Conservation (phyloP, 2,797 vertebrate genomes). For the Scolopax rusticola region DNA sequence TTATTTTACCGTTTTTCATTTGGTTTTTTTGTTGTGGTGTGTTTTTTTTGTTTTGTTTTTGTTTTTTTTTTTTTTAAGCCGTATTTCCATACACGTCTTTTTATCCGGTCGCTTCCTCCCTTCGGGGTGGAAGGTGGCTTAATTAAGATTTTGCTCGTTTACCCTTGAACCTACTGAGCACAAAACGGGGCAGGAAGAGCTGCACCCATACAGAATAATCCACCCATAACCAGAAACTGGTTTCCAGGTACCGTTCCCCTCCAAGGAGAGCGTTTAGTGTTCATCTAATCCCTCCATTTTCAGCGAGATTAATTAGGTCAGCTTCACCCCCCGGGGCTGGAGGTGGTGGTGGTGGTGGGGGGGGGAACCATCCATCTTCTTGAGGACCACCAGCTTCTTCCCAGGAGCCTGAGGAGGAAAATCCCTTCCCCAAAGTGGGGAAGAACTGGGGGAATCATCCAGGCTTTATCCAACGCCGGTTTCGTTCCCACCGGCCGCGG, state of each 20-base stretch:
- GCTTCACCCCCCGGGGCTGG: background rate
- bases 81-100: background rate
- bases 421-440: background rate
- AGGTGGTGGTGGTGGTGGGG: too few relatives aligned
- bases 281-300: background rate
- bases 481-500: background rate
- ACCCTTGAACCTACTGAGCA: background rate
- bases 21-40: too few relatives aligned
- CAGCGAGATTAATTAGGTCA: background rate
- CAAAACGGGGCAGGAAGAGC: background rate
- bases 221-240: background rate
- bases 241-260: background rate
- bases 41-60: background rate
- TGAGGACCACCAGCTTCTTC: background rate
- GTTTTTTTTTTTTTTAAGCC: background rate
- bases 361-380: background rate
- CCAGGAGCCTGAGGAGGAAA: background rate
- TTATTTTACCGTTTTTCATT: background rate
- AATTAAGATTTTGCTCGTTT: background rate
- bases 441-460: background rate
- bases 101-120: background rate
- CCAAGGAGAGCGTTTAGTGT: conserved; percentile 34
- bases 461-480: background rate
- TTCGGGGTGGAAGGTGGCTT: background rate
- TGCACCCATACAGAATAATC: background rate